Percentiles rank a stretch among this genome's conserved stretches.
Conservation (phyloP, 2,113 vertebrate species). For the Megaceryle torquata region DNA sequence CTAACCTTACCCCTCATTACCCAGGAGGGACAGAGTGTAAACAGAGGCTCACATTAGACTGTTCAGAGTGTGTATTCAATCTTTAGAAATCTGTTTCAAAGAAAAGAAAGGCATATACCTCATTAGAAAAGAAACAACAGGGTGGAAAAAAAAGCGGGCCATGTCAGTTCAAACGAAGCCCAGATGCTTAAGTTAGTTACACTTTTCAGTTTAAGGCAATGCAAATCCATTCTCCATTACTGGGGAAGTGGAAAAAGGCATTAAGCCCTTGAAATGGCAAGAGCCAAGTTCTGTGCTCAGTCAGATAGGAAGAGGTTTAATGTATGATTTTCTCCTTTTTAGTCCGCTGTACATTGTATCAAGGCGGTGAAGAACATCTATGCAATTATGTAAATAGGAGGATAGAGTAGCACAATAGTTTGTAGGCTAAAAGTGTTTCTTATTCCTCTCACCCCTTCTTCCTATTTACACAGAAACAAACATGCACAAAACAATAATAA, state of each 20-base stretch:
- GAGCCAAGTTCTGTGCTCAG: slow-evolving; percentile 42
- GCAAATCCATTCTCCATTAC: slow-evolving; percentile 39
- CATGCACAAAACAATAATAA: neutral
- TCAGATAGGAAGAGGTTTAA: slow-evolving; percentile 35
- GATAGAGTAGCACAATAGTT: neutral
- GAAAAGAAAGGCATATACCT: slow-evolving; percentile 5
- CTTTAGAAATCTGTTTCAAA: slow-evolving; percentile 40
- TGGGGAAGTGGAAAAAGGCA: slow-evolving; percentile 40
- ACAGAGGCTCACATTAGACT: neutral
- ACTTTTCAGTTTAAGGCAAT: slow-evolving; percentile 60
- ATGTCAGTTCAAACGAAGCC: neutral
- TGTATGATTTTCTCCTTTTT: slow-evolving; percentile 52
- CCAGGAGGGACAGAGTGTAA: neutral
- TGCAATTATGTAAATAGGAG: slow-evolving; percentile 48
- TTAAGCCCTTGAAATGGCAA: slow-evolving; percentile 37
- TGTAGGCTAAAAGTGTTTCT: neutral
- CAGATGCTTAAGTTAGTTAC: slow-evolving; percentile 54
- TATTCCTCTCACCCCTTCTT: neutral
- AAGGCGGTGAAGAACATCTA: slow-evolving; percentile 48
- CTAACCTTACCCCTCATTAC: slow-evolving; percentile 16
- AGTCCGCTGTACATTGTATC: slow-evolving; percentile 15
- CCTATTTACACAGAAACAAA: slow-evolving; percentile 8
- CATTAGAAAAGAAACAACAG: slow-evolving; percentile 52
- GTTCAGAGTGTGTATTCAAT: neutral
- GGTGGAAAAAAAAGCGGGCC: neutral